Base-by-base conservation (phyloP, 2,888 invertebrate genomes). In the Epinotia brunnichana region DNA sequence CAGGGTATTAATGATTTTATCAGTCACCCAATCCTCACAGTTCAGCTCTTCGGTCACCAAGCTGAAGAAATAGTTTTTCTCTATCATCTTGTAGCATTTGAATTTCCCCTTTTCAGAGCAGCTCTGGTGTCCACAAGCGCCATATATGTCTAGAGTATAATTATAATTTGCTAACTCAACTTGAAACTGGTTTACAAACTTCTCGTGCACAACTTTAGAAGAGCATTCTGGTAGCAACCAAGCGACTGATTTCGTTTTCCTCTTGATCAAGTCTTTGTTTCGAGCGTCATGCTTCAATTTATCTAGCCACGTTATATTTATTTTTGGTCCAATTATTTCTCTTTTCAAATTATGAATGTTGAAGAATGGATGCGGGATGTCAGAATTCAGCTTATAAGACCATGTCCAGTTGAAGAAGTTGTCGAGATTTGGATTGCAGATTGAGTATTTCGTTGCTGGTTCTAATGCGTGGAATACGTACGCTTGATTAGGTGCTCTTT, bases 321-420 rank as follows among this genome's bases (percentile, higher is more conserved):
- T 75, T 15, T 75, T 83, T 0, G 92, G 92, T n/a, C 91, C 92
- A 9, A 91, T 74, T 2, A 84, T 51, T 2, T 77, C 78, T 41
- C 85, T 81, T 7, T 84, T 81, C 0, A 39, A 57, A 69, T 85
- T 77, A 60, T 83, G 82, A 29, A 92, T 85, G 56, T 83, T 83
- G 9, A 90, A 79, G 75, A 88, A 90, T 0, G 91, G 86, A 57
- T 88, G 86, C 2, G 88, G 85, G 71, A 92, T 82, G 69, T 90
- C 89, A 0, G 92, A 91, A 71, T 88, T 82, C 2, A 90, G 77
- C 80, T 85, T 90, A 21, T 92, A 93, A 0, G 91, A 90, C 92
- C 92, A 92, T 0, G 92, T 91, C 88, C 85, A 88, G 69, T 92
- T 92, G 69, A 93, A 93, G 73, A 91, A 93, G 35, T 86, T 71